A percentile compares a stretch with the other conserved stretches of the same genome.
Conservation (phyloP, 2,797 vertebrate genomes). For the Sus cebifrons region DNA sequence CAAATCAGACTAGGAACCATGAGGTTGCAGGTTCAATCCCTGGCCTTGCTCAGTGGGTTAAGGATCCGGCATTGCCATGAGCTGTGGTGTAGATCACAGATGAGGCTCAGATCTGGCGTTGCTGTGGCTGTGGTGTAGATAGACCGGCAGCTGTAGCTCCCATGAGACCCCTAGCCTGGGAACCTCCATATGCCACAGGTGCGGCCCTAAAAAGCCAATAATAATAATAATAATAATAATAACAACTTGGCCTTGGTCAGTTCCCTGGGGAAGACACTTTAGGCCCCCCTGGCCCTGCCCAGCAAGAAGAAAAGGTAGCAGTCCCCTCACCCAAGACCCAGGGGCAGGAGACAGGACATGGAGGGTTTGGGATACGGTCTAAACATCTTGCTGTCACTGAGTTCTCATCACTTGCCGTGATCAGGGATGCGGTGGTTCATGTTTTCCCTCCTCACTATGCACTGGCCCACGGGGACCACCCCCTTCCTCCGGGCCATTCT, state of each 20-base stretch:
- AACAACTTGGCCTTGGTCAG: not conserved
- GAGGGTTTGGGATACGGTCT: not conserved
- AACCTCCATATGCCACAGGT: too few relatives aligned
- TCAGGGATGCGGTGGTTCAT: not conserved
- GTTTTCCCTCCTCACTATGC: not conserved
- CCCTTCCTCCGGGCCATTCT: conserved; percentile 28
- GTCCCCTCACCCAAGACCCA: not conserved
- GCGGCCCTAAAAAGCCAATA: too few relatives aligned
- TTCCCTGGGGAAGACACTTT: not conserved
- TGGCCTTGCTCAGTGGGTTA: too few relatives aligned
- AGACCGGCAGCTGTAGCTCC: too few relatives aligned
- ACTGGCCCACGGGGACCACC: not conserved
- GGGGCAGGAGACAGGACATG: not conserved
- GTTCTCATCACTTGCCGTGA: not conserved
- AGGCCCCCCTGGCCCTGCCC: not conserved
- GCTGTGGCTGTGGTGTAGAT: too few relatives aligned
- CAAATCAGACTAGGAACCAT: too few relatives aligned
- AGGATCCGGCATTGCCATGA: too few relatives aligned
- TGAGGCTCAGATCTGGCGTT: too few relatives aligned
- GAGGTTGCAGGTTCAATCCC: too few relatives aligned
- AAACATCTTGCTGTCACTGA: not conserved
- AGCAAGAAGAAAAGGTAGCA: not conserved
- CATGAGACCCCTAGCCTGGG: too few relatives aligned
- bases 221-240: too few relatives aligned
- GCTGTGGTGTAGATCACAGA: too few relatives aligned